A percentile compares a stretch with the other conserved stretches of the same genome.
Conservation (phyloP, 64 coral and sea anemone genomes). For the Montipora sp. region DNA sequence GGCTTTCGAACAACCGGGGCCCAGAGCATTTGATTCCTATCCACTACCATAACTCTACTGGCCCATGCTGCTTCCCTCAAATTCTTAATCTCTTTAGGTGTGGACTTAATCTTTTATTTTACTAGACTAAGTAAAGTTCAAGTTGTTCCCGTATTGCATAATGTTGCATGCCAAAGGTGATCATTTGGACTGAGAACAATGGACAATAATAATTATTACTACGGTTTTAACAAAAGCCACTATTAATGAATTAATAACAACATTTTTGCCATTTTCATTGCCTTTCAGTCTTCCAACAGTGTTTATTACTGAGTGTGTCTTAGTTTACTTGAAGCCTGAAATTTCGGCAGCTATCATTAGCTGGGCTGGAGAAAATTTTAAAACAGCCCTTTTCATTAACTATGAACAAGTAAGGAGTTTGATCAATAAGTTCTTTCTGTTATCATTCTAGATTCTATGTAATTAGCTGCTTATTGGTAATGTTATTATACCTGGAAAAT, state of each 20-base stretch:
- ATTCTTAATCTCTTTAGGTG: too few species aligned
- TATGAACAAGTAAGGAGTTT: slow-evolving; percentile 85
- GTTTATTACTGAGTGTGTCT: slow-evolving; percentile 91
- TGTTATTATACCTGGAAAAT: too few species aligned
- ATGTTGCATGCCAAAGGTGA: too few species aligned
- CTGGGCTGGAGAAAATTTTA: slow-evolving; percentile 92
- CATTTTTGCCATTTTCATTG: not conserved
- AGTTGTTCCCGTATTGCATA: not conserved
- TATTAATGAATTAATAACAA: not conserved
- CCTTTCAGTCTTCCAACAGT: slow-evolving; percentile 85
- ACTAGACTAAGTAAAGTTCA: too few species aligned
- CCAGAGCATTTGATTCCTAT: too few species aligned
- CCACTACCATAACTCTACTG: too few species aligned
- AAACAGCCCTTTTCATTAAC: slow-evolving; percentile 93
- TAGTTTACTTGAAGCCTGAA: slow-evolving; percentile 92
- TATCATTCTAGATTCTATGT: not conserved
- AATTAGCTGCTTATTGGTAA: not conserved
- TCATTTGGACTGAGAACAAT: too few species aligned
- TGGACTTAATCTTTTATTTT: too few species aligned
- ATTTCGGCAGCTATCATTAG: slow-evolving; percentile 80
- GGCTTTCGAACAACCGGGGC: too few species aligned
- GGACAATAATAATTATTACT: too few species aligned
- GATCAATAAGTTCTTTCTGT: not conserved
- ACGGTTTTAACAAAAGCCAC: too few species aligned
- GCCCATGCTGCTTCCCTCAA: too few species aligned